These are phyloP conservation scores for Takifugu flavidus DNA, from an alignment of 2,113 vertebrate genomes.

Conservation along the genomic window DNA sequence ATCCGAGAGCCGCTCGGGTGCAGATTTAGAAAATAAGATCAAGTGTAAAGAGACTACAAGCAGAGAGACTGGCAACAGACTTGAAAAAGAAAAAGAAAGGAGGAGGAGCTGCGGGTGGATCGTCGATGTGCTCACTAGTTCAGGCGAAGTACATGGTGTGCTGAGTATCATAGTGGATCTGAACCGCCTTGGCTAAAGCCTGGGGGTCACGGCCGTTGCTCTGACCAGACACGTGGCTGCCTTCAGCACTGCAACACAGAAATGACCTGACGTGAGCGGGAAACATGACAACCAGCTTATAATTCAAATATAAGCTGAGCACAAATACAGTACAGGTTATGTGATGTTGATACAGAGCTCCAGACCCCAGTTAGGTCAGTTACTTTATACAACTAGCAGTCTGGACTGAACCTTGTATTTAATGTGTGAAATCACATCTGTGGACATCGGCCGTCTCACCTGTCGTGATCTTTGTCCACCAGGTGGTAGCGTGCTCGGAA, in stretches of 20 bases:
- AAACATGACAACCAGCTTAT: no score
- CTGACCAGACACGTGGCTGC: conserved; percentile 97
- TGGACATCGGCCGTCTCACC: conserved; percentile 64
- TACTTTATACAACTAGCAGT: no score
- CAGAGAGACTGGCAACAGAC: conserved; percentile 22
- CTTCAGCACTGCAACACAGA: conserved; percentile 84
- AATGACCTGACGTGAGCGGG: neutral
- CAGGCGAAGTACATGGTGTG: conserved; percentile 99
- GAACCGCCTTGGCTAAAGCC: conserved; percentile 96
- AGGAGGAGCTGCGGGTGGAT: conserved; percentile 45
- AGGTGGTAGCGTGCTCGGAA: conserved; percentile 96
- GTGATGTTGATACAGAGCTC: no score
- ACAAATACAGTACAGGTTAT: no score
- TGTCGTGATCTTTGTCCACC: conserved; percentile 99
- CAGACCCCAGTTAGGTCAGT: no score
- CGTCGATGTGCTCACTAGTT: conserved; percentile 56
- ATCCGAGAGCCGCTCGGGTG: conserved; percentile 69
- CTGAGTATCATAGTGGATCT: conserved; percentile 98
- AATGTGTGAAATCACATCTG: no score
- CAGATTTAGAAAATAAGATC: conserved; percentile 58
- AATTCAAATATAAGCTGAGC: no score
- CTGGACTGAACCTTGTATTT: no score
- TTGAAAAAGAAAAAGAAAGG: conserved; percentile 10
- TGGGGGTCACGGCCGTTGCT: conserved; percentile 97
- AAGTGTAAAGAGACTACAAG: conserved; percentile 32